Base-by-base conservation (phyloP, 2,888 invertebrate genomes). In the Diarsia dahlii region DNA sequence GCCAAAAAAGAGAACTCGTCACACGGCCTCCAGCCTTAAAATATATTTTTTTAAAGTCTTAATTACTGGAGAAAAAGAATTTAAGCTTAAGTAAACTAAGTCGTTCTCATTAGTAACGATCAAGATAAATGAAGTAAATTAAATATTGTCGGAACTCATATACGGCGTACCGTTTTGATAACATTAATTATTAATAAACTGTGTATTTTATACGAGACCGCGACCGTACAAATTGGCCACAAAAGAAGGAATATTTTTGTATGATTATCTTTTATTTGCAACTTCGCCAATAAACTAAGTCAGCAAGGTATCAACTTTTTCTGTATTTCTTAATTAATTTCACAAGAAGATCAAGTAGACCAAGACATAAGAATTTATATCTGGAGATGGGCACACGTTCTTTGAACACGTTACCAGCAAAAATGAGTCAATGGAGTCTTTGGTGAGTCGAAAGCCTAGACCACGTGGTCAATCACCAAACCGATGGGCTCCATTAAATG, bases 71-170 rank as follows among this genome's bases (percentile, higher is more conserved):
- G 20, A 84, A 54, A 9, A 65, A 45, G 67, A 58, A 64, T 58
- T 74, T 66, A 45, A 48, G 56, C 15, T 28, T 52, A 84, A 66
- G 52, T 66, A 48, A 66, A 67, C 52, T 63, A 66, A 66, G 18
- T 60, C 0, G 82, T n/a, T 50, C 9, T 48, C 82, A 81, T 81
- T 67, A n/a, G 64, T 60, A 65, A 62, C 56, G 56, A 75, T 72
- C 34, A 76, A 82, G 72, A 78, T 73, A 65, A 78, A 71, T 70
- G 18, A n/a, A 66, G 15, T 78, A 69, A 76, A 74, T 52, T 70
- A 70, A 77, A 63, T 70, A 56, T 64, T 74, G 72, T 69, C 67
- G 60, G 64, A 84, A 65, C 68, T 62, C 46, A n/a, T 66, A 50
- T 28, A 23, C 28, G 62, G 28, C 39, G 71, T 64, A 74, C 72